Percentiles rank a stretch among this genome's conserved stretches.
Evolutionary conservation across 2,888 invertebrate genomes (phyloP).

Genomic region (Dorcus parallelipipedus): DNA sequence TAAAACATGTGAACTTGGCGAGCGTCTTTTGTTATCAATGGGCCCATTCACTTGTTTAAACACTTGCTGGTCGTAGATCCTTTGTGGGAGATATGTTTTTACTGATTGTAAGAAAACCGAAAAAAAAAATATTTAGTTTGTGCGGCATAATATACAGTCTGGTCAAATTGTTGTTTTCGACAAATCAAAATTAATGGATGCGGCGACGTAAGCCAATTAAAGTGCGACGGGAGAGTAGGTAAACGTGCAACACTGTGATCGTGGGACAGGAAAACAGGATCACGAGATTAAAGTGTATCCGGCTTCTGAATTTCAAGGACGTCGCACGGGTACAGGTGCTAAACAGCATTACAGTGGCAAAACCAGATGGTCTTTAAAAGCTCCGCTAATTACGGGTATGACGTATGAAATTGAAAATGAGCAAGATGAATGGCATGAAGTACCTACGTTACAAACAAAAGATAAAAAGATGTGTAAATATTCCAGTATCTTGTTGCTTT

Average conservation of each 20-base stretch:
- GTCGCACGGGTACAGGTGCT: conserved; percentile 9
- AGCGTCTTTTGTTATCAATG: conserved; percentile 41
- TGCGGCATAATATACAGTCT: neutral
- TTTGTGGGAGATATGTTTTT: conserved; percentile 31
- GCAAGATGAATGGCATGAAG: too few species aligned
- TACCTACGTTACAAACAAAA: too few species aligned
- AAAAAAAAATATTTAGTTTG: too few species aligned
- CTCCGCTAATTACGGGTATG: neutral
- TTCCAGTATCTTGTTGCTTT: too few species aligned
- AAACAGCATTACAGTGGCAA: conserved; percentile 19
- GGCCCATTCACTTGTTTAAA: conserved; percentile 41
- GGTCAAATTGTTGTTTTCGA: neutral
- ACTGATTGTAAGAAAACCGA: conserved; percentile 4
- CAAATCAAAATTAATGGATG: too few species aligned
- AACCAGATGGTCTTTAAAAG: conserved; percentile 19
- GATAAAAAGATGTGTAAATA: too few species aligned
- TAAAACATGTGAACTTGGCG: conserved; percentile 38
- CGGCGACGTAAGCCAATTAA: too few species aligned
- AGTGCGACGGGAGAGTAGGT: too few species aligned
- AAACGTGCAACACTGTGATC: conserved; percentile 11
- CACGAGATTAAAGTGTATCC: conserved; percentile 18
- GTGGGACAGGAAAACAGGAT: conserved; percentile 26
- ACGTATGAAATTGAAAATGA: too few species aligned
- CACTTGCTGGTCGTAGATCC: conserved; percentile 34
- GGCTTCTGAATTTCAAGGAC: conserved; percentile 20